Conservation (phyloP, 2,797 vertebrate species). For the Nasua narica region DNA sequence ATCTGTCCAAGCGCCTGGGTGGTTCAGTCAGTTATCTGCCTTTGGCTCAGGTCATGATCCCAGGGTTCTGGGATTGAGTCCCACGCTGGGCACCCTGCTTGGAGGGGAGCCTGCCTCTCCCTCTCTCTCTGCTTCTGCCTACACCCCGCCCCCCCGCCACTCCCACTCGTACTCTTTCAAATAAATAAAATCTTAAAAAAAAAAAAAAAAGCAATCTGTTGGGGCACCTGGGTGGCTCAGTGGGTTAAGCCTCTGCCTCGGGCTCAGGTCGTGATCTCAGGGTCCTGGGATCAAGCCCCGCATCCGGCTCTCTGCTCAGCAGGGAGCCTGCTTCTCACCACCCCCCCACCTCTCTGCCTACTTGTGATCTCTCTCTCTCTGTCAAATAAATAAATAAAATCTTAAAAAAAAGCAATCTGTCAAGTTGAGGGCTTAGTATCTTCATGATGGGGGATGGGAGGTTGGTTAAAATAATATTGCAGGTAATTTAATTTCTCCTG, state of each 20-base stretch:
- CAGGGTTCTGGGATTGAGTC: not conserved
- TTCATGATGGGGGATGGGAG: not conserved
- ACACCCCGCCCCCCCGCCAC: too few relatives aligned
- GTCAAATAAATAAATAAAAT: not conserved
- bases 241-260: too few relatives aligned
- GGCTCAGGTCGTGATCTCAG: too few relatives aligned
- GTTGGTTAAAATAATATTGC: constrained; percentile 29
- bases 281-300: too few relatives aligned
- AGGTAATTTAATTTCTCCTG: constrained; percentile 35
- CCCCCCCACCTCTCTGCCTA: too few relatives aligned
- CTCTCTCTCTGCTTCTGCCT: not conserved
- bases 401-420: not conserved
- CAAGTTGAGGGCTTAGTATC: constrained; percentile 19
- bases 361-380: too few relatives aligned
- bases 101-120: not conserved
- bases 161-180: not conserved
- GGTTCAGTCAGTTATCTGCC: not conserved
- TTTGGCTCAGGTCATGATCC: not conserved
- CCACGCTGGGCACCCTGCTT: not conserved
- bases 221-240: too few relatives aligned
- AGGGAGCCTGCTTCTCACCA: too few relatives aligned
- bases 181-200: not conserved
- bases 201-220: not conserved
- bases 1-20: not conserved
- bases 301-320: too few relatives aligned